Conservation (phyloP, 2,797 vertebrate species). For the Alfaro cultratus region DNA sequence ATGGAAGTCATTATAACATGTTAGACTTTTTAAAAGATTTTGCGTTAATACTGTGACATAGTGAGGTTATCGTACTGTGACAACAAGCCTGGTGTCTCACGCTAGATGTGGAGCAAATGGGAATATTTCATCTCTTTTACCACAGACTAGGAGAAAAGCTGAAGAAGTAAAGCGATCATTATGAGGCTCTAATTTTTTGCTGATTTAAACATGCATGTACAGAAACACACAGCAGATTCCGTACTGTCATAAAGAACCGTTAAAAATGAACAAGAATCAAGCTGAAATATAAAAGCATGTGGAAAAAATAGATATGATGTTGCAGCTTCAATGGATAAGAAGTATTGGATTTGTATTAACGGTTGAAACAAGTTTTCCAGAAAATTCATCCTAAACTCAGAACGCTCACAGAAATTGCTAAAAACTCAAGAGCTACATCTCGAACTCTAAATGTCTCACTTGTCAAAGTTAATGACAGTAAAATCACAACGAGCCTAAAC, state of each 20-base stretch:
- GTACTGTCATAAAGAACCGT: background rate
- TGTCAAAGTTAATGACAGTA: background rate
- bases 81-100: slow-evolving; percentile 4
- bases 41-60: background rate
- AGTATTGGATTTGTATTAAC: background rate
- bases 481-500: background rate
- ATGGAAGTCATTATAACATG: background rate
- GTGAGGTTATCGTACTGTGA: background rate
- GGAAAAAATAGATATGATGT: background rate
- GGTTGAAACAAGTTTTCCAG: background rate
- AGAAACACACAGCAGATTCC: background rate
- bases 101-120: slow-evolving; percentile 42
- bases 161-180: slow-evolving; percentile 26
- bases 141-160: slow-evolving; percentile 28
- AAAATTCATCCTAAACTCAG: background rate
- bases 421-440: background rate
- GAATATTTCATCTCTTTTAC: slow-evolving; percentile 56
- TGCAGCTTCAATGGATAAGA: background rate
- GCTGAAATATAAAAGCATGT: background rate
- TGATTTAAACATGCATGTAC: background rate
- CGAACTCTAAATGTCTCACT: background rate
- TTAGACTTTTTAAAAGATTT: background rate
- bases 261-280: background rate
- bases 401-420: background rate
- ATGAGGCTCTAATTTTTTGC: background rate